Evolutionary conservation across 2,888 invertebrate species (phyloP), one percentile per base, ranked within the genome.

Genomic region (Cheilosia urbana): DNA sequence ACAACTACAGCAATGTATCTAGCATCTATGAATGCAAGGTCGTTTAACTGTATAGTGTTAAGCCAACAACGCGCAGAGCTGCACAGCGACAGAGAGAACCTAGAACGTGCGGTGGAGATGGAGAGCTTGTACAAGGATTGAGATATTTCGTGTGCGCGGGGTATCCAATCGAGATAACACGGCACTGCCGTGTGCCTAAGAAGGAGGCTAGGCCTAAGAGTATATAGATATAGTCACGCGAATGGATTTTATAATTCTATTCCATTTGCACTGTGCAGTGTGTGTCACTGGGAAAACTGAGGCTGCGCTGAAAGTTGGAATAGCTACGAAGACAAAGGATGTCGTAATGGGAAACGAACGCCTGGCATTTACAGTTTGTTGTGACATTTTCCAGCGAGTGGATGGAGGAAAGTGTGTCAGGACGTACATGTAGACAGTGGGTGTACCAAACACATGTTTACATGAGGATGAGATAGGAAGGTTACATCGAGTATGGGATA

Each of bases 121-220:
- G 40, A 37, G 21, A 53, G 45, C 21, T 40, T 53, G 30, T 66
- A 40, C 65, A 76, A 77, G 76, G 76, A 85, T 85, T 85, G 85
- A 85, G 81, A 85, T 85, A 85, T 80, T 85, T 81, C 77, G 72
- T 72, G 81, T 81, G 85, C 76, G 76, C 80, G 79, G 68, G 62
- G 49, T 57, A 21, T 21, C 62, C 55, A 79, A 84, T 79, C 73
- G 81, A 81, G 72, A 85, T 80, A 81, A 24, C 71, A 60, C 65
- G 15, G 19, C 45, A 71, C 4, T 27, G 53, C 60, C 21, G 49
- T 71, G 47, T 6, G 55, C 47, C 47, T 40, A 53, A 71, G 60
- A 45, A 78, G 47, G 57, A 53, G 55, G 65, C 57, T 57, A 55
- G 27, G 45, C 37, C 69, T 55, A 45, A 4, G 40, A 19, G n/a